Evolutionary conservation across 2,797 vertebrate species (phyloP), one percentile per base, ranked within the genome.

Genomic region (Hephaestus fuliginosus): DNA sequence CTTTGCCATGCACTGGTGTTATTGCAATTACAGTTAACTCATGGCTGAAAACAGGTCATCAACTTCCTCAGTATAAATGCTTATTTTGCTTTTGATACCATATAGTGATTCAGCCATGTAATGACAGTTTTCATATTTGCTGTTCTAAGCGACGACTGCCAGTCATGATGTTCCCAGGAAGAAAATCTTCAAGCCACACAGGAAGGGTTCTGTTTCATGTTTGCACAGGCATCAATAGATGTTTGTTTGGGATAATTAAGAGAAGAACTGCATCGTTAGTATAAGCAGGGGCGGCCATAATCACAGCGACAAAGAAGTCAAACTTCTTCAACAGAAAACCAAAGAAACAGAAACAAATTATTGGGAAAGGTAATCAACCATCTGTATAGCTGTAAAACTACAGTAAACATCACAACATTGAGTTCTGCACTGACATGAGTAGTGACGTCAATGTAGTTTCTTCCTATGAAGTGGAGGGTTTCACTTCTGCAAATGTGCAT

Each of bases 121-220:
- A 93, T 93, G 81, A 91, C 70, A 11, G 88, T 89, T 91, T 91
- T 84, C 17, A 25, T 76, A 41, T 90, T 84, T 84, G 51, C 85
- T 56, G 46, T 30, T 65, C 51, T 73, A 63, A 83, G 73, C 68
- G 44, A 55, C 13, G 53, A 20, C 48, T 62, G 76, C 55, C 82
- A 57, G n/a, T 66, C 65, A 11, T 53, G 43, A 77, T 17, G 20
- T 90, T 91, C 89, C 92, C 91, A 89, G 66, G 82, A 66, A 68
- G 62, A 75, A 79, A 81, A 85, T 61, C 53, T 41, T 65, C 15
- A 15, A 58, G 41, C 81, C 73, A 43, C 80, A 73, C 78, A 84
- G 88, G 88, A 89, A 84, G 75, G n/a, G 78, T 72, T 68, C 41
- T 61, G 79, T 82, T 53, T 67, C 5, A 14, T 78, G 86, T 90